phyloP scores from a whole-genome alignment of 2,888 invertebrate species.

The Tetanocera ferruginea region DNA sequence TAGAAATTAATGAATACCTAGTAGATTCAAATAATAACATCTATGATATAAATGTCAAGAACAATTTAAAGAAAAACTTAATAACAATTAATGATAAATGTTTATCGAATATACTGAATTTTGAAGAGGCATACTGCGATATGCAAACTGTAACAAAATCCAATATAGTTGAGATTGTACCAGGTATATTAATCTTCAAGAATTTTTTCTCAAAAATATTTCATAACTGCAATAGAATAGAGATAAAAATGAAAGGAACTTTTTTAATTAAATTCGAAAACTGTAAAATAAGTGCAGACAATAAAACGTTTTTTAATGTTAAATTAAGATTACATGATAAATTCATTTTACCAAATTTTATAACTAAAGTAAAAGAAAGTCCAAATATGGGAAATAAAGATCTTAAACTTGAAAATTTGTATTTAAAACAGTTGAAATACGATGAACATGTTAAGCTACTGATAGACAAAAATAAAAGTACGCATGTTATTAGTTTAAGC shows the following conservation, averaged over 20 bases:
- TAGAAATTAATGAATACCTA: constrained; percentile 33
- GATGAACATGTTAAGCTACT: constrained; percentile 29
- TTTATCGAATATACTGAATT: constrained; percentile 36
- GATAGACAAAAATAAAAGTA: constrained; percentile 22
- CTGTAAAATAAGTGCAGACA: too few species aligned
- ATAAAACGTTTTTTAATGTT: too few species aligned
- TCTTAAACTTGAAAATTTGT: constrained; percentile 31
- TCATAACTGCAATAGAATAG: too few species aligned
- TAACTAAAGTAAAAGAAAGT: constrained; percentile 40
- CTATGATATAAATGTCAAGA: too few species aligned
- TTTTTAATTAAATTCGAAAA: too few species aligned
- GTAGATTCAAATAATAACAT: constrained; percentile 35
- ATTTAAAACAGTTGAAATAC: constrained; percentile 32
- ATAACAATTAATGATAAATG: constrained; percentile 24
- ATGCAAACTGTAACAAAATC: constrained; percentile 26
- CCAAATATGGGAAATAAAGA: constrained; percentile 3
- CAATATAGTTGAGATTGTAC: constrained; percentile 35
- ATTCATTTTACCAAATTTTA: constrained; percentile 42
- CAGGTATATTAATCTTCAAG: constrained; percentile 40
- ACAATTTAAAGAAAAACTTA: constrained; percentile 37
- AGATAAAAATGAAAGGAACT: too few species aligned
- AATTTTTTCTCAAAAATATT: constrained; percentile 36
- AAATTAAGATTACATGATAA: too few species aligned
- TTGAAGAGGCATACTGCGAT: constrained; percentile 36
- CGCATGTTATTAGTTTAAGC: constrained; percentile 16